phyloP scores from a whole-genome alignment of 1,140 invertebrate genomes.

The Scaptomyza montana region DNA sequence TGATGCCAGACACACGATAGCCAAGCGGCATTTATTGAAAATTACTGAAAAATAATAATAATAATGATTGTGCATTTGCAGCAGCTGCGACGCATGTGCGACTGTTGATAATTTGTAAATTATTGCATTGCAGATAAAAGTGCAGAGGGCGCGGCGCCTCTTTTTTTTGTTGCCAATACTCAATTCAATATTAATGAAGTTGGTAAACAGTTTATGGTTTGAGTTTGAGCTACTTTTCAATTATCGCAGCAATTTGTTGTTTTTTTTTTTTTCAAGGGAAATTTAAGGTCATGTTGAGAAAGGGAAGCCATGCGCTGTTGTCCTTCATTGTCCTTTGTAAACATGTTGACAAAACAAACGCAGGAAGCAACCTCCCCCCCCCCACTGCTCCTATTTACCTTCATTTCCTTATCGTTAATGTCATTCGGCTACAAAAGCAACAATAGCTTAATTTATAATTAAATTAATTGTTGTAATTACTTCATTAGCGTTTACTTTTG shows the following conservation, averaged over 20 bases:
- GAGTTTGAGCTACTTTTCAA: slow-evolving; percentile 18
- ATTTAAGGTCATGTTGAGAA: slow-evolving; percentile 11
- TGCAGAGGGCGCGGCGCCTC: neutral
- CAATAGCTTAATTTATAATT: slow-evolving; percentile 82
- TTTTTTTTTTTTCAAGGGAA: slow-evolving; percentile 27
- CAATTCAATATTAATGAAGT: slow-evolving; percentile 32
- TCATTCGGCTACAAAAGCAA: slow-evolving; percentile 42
- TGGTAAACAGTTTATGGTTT: neutral
- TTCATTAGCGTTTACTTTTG: slow-evolving; percentile 67
- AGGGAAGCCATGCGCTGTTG: neutral
- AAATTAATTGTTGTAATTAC: slow-evolving; percentile 83
- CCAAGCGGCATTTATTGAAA: slow-evolving; percentile 31
- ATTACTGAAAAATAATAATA: slow-evolving; percentile 27
- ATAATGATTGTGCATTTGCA: slow-evolving; percentile 22
- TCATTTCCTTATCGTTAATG: slow-evolving; percentile 48
- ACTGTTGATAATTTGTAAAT: slow-evolving; percentile 53
- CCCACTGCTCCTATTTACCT: neutral
- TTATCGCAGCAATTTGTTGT: slow-evolving; percentile 24
- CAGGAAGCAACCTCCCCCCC: neutral
- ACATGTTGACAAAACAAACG: slow-evolving; percentile 66
- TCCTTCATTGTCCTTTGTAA: slow-evolving; percentile 72
- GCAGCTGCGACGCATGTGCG: slow-evolving; percentile 2
- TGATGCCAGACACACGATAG: slow-evolving; percentile 47
- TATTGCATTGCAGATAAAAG: slow-evolving; percentile 46
- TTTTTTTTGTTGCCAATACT: neutral